Percentiles rank a stretch among this genome's conserved stretches.
Conservation (phyloP, 2,888 invertebrate genomes). For the Pilophorus perplexus region DNA sequence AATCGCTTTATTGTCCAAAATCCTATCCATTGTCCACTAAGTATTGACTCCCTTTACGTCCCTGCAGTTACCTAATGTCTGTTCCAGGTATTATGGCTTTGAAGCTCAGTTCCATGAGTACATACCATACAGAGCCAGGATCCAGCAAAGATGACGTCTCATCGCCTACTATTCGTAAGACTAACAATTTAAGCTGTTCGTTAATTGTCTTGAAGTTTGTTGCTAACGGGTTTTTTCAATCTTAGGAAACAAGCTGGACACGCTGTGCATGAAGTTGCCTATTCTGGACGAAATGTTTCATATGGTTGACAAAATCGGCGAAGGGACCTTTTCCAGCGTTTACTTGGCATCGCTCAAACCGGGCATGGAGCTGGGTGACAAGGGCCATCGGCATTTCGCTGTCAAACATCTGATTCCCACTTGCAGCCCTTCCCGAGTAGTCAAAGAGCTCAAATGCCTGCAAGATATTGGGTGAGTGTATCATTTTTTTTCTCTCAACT, state of each 20-base stretch:
- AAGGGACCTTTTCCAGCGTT: conserved; percentile 86
- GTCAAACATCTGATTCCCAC: conserved; percentile 86
- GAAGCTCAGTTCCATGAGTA: too few species aligned
- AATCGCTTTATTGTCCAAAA: too few species aligned
- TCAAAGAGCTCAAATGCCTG: conserved; percentile 76
- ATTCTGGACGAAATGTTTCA: conserved; percentile 63
- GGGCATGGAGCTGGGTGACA: conserved; percentile 51
- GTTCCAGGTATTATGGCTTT: too few species aligned
- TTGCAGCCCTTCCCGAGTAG: conserved; percentile 75
- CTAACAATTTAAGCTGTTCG: too few species aligned
- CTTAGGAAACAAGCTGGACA: conserved; percentile 51
- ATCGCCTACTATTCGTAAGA: too few species aligned
- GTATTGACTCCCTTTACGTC: too few species aligned
- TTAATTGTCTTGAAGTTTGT: too few species aligned
- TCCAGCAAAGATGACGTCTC: conserved; percentile 11
- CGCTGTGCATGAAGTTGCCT: conserved; percentile 59
- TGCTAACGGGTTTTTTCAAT: not conserved
- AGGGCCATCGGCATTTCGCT: conserved; percentile 63
- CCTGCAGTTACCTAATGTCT: too few species aligned
- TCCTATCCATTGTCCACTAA: too few species aligned
- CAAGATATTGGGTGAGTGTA: conserved; percentile 68
- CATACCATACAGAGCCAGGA: not conserved
- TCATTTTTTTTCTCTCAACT: too few species aligned
- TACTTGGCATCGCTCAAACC: conserved; percentile 69
- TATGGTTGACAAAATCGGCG: conserved; percentile 70